phyloP scores from a whole-genome alignment of 2,113 vertebrate genomes.

The Limanda limanda region DNA sequence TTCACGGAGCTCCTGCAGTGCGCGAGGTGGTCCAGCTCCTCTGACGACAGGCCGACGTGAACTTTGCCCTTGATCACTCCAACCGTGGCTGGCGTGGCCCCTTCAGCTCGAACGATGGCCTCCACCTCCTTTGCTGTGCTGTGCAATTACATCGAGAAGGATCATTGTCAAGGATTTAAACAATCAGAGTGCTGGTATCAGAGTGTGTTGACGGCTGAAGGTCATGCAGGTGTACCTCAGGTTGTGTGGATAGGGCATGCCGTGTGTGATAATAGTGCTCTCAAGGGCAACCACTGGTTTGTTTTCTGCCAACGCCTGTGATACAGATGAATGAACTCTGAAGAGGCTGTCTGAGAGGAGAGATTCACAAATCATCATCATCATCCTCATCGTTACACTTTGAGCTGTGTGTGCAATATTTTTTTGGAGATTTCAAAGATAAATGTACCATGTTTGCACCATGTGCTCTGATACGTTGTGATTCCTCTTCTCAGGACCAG shows the following conservation, averaged over 20 bases:
- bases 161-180: background rate
- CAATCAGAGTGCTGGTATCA: background rate
- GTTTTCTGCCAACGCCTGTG: conserved; percentile 84
- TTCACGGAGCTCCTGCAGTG: conserved; percentile 81
- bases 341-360: conserved; percentile 79
- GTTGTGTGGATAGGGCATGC: conserved; percentile 92
- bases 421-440: background rate
- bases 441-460: conserved; percentile 70
- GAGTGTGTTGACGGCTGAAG: background rate
- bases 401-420: background rate
- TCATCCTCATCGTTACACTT: background rate
- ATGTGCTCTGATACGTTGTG: conserved; percentile 55
- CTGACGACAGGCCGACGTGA: conserved; percentile 84
- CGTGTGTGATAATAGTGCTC: conserved; percentile 92
- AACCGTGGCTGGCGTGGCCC: conserved; percentile 88
- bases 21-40: conserved; percentile 86
- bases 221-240: conserved; percentile 80
- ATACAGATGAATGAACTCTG: conserved; percentile 84
- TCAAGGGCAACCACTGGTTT: conserved; percentile 89
- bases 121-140: conserved; percentile 90
- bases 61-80: conserved; percentile 86
- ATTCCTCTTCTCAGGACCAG: conserved; percentile 62
- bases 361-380: conserved; percentile 10
- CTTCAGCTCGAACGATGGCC: conserved; percentile 83
- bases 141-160: conserved; percentile 14